Base-by-base conservation (phyloP, 2,797 vertebrate species). In the Bucorvus abyssinicus region DNA sequence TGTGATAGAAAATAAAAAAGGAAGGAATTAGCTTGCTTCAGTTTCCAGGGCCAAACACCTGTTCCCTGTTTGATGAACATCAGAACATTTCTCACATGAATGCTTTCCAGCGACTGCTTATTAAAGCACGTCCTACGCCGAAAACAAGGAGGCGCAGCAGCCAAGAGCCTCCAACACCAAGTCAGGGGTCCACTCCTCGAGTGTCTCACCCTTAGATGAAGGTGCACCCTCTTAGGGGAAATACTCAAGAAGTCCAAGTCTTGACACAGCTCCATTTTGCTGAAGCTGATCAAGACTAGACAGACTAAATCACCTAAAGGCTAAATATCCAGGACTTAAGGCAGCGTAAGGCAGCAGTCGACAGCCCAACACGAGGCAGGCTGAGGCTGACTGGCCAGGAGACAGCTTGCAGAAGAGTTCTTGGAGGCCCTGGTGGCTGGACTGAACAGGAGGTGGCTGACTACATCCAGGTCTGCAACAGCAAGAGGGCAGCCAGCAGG, bases 111-210 rank as follows among this genome's bases (percentile, higher is more conserved):
- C 1, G 3, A 27, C 10, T 64, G 12, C 18, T 55, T 7, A 5
- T 16, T 32, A 69, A 83, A 84, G 47, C 36, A 5, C 52, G 19
- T 34, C 49, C 61, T 10, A 29, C 50, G 24, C 11, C 79, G 61
- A 7, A 47, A 30, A 20, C 10, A 18, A 81, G 45, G 77, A 38
- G 14, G 34, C 57, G 19, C 24, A 23, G 14, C 30, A 67, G 47
- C 45, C 17, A 5, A 1, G 27, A 84, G 23, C 26, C 32, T 40
- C 57, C 77, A n/a, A 10, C 47, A 7, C 19, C 0, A 0, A 36
- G 7, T 1, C 26, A 9, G 23, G 56, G 50, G 57, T 59, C 29
- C 1, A 3, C 11, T 82, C 50, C 14, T 44, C 7, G 2, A 16
- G 6, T 1, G 36, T 30, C 38, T 36, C 17, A 5, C 32, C 8